Conservation (phyloP, 37 sponge, comb jelly and placozoan genomes). For the Hormiphora californensis region DNA sequence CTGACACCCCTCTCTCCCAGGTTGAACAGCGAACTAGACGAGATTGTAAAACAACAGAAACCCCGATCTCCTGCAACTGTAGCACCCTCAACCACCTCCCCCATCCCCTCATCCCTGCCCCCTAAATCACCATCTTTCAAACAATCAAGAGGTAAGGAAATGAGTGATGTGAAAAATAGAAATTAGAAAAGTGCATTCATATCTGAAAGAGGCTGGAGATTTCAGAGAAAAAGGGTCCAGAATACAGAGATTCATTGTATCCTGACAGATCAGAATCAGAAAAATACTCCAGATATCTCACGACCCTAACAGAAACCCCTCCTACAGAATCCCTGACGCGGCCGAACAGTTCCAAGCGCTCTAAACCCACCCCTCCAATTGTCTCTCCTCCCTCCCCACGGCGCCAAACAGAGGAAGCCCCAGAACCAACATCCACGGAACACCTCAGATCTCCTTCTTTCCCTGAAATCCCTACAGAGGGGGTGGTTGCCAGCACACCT, state of each 20-base stretch:
- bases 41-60: too few relatives aligned
- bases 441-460: background rate
- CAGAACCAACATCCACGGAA: background rate
- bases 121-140: constrained; percentile 44
- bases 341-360: constrained; percentile 6
- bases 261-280: background rate
- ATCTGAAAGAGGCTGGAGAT: background rate
- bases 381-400: background rate
- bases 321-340: background rate
- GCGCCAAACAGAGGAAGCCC: background rate
- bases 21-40: background rate
- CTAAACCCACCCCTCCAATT: background rate
- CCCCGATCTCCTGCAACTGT: too few relatives aligned
- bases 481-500: constrained; percentile 8
- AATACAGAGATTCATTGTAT: background rate
- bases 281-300: background rate
- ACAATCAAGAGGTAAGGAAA: background rate
- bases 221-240: background rate
- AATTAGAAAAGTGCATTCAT: background rate
- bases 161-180: background rate
- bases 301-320: background rate
- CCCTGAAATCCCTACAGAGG: background rate
- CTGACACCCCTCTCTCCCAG: too few relatives aligned
- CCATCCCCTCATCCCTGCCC: background rate
- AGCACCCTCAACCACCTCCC: background rate